Evolutionary conservation across 2,113 vertebrate species (phyloP).

Genomic region (Dipodomys merriami): DNA sequence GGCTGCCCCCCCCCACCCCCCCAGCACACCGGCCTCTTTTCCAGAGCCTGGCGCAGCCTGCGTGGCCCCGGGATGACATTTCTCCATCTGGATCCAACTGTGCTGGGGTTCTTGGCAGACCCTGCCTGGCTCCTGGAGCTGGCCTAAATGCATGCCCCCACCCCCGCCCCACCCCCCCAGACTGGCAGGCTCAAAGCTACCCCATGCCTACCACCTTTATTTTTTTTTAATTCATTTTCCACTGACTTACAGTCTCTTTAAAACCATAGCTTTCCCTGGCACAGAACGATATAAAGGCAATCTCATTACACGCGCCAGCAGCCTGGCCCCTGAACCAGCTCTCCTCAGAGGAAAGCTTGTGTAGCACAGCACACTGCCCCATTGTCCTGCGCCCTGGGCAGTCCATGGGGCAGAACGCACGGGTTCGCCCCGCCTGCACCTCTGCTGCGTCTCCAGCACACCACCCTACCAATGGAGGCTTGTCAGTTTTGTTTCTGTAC

Average conservation of each 20-base stretch:
- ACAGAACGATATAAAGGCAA: neutral
- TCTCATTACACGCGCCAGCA: conserved; percentile 39
- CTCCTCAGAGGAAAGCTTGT: neutral
- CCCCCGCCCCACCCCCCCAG: accelerated
- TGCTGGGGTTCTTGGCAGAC: neutral
- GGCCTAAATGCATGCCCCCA: neutral
- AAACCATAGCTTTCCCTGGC: conserved; percentile 24
- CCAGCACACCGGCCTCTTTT: neutral
- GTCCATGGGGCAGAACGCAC: no score
- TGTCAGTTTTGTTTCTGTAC: neutral
- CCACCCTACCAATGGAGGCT: neutral
- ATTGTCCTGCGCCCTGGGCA: neutral
- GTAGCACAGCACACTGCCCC: neutral
- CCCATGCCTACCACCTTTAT: neutral
- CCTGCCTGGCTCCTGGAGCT: neutral
- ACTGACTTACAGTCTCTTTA: conserved; percentile 7
- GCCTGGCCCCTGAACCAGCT: neutral
- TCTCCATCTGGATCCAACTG: neutral
- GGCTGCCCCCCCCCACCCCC: neutral
- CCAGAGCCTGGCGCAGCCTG: neutral
- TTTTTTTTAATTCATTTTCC: conserved; percentile 36
- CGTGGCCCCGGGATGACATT: neutral
- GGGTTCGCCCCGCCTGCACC: neutral
- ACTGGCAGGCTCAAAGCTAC: neutral
- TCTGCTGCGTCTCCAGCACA: neutral